Evolutionary conservation across 2,797 vertebrate species (phyloP).

Genomic region (Diplodus puntazzo): DNA sequence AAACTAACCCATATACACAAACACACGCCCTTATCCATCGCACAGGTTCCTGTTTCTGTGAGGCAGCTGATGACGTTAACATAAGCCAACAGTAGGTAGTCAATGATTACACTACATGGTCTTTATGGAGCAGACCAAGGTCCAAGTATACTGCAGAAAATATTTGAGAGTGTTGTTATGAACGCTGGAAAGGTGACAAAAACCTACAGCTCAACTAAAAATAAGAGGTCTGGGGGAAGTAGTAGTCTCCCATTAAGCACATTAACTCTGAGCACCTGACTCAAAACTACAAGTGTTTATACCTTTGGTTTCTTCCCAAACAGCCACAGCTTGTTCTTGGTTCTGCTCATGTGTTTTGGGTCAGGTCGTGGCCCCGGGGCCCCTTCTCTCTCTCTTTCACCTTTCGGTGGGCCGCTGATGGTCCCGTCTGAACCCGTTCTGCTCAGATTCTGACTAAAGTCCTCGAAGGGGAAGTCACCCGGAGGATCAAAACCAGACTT

Average conservation of each 20-base stretch:
- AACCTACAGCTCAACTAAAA: not conserved
- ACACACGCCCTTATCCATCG: constrained; percentile 46
- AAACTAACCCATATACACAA: constrained; percentile 21
- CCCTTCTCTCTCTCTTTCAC: constrained; percentile 77
- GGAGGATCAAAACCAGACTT: constrained; percentile 98
- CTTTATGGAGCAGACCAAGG: constrained; percentile 62
- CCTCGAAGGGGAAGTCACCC: constrained; percentile 96
- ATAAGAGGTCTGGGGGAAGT: not conserved
- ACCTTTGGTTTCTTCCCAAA: constrained; percentile 99
- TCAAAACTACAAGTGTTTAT: constrained; percentile 41
- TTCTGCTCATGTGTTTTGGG: constrained; percentile 91
- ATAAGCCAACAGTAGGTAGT: constrained; percentile 35
- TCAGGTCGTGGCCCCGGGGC: constrained; percentile 85
- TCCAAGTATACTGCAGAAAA: constrained; percentile 46
- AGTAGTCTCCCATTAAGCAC: too few species aligned
- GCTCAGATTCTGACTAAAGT: constrained; percentile 98
- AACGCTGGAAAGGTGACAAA: constrained; percentile 28
- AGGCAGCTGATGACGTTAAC: constrained; percentile 24
- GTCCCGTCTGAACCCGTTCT: constrained; percentile 95
- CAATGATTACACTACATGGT: constrained; percentile 57
- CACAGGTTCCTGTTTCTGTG: constrained; percentile 11
- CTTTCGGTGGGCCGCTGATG: constrained; percentile 90
- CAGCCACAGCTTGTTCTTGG: constrained; percentile 99
- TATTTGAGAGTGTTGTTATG: not conserved
- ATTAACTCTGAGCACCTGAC: too few species aligned